These are phyloP conservation scores for Rhaphigaster nebulosa DNA, from an alignment of 2,888 invertebrate genomes.

Conservation along the genomic window DNA sequence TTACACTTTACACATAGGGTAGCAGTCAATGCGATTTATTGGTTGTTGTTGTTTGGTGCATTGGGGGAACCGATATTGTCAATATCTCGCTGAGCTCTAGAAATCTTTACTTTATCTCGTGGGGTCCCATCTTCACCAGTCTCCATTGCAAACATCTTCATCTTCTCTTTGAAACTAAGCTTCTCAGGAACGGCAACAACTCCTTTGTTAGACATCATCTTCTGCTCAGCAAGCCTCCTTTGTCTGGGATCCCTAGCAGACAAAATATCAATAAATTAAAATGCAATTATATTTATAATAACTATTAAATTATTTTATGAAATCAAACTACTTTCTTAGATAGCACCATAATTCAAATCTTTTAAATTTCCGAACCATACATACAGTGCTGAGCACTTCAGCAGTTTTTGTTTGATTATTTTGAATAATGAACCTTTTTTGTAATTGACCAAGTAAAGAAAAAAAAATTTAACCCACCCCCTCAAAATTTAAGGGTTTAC, in stretches of 20 bases:
- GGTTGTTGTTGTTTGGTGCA: constrained; percentile 66
- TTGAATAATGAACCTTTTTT: too few relatives aligned
- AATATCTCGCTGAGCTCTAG: constrained; percentile 94
- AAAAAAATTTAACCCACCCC: too few relatives aligned
- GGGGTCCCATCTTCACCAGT: constrained; percentile 94
- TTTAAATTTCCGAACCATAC: too few relatives aligned
- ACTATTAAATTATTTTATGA: not conserved
- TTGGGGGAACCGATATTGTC: constrained; percentile 76
- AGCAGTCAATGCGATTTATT: constrained; percentile 17
- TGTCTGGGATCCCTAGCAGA: constrained; percentile 87
- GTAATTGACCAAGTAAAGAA: too few relatives aligned
- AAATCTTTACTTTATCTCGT: constrained; percentile 95
- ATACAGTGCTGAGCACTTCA: too few relatives aligned
- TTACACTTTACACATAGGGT: constrained; percentile 15
- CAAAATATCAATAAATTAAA: not conserved
- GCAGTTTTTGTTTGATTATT: too few relatives aligned
- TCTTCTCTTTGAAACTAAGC: constrained; percentile 97
- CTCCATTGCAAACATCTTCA: constrained; percentile 99
- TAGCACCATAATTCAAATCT: too few relatives aligned
- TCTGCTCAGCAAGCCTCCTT: constrained; percentile 86
- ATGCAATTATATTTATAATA: not conserved
- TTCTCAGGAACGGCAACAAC: constrained; percentile 77
- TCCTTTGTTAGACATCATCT: constrained; percentile 71
- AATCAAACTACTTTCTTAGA: too few relatives aligned
- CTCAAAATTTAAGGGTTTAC: too few relatives aligned